Conservation (phyloP, 2,797 vertebrate genomes). For the Diglossa cyanea region DNA sequence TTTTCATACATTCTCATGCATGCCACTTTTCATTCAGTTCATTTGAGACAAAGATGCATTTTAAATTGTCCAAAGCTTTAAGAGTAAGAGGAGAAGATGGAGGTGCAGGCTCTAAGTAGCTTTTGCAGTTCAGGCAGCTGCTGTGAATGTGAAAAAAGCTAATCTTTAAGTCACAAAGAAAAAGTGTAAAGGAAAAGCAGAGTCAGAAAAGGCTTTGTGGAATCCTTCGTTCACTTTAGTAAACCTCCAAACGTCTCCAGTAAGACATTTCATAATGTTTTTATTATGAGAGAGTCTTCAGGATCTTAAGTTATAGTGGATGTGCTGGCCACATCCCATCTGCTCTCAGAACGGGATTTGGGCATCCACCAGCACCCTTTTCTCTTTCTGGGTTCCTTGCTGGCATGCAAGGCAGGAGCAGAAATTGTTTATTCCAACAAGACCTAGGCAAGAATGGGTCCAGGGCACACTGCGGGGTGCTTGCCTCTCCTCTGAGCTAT, state of each 20-base stretch:
- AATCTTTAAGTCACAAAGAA: neutral
- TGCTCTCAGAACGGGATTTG: neutral
- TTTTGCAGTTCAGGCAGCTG: neutral
- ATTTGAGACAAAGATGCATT: neutral
- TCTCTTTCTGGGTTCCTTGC: neutral
- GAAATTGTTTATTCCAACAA: neutral
- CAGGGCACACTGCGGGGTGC: neutral
- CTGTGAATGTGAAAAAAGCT: neutral
- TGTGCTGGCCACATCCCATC: neutral
- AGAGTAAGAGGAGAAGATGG: neutral
- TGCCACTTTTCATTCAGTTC: neutral
- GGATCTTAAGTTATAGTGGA: neutral
- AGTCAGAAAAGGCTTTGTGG: neutral
- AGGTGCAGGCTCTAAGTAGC: neutral
- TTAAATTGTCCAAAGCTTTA: conserved; percentile 1
- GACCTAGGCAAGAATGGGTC: fast-evolving
- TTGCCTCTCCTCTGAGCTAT: neutral
- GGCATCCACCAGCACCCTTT: neutral
- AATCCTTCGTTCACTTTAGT: neutral
- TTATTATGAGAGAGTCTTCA: neutral
- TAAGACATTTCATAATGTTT: neutral
- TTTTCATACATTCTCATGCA: neutral
- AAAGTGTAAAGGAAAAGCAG: neutral
- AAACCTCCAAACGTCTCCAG: neutral
- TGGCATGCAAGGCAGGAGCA: neutral